Evolutionary conservation across 2,113 vertebrate species (phyloP).

Genomic region (Murina feae): DNA sequence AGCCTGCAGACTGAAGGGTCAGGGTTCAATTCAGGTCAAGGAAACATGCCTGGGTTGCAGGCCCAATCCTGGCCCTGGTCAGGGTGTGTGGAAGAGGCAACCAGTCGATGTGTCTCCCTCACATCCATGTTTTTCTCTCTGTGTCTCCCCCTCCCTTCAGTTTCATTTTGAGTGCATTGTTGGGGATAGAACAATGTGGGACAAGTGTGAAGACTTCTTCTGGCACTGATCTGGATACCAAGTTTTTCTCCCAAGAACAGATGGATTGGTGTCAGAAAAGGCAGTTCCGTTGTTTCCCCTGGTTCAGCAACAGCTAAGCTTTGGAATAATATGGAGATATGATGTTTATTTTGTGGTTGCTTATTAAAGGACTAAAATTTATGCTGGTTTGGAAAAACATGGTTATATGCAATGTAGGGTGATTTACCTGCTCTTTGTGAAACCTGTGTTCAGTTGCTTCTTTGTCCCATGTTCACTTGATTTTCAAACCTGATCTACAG

Average conservation of each 20-base stretch:
- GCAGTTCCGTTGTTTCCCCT: background rate
- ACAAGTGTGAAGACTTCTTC: background rate
- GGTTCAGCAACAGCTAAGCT: background rate
- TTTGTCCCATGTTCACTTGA: background rate
- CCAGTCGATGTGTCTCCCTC: too few relatives aligned
- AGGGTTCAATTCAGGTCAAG: too few relatives aligned
- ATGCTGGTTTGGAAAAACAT: background rate
- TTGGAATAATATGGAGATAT: background rate
- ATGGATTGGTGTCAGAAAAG: background rate
- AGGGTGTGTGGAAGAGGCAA: too few relatives aligned
- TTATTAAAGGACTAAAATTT: background rate
- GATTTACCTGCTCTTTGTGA: background rate
- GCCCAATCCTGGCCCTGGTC: too few relatives aligned
- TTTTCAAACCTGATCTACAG: background rate
- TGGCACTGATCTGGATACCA: rapidly evolving
- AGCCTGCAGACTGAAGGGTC: too few relatives aligned
- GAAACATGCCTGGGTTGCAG: too few relatives aligned
- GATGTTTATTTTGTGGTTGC: background rate
- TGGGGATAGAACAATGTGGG: background rate
- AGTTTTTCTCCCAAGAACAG: background rate
- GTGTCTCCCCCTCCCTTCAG: too few relatives aligned
- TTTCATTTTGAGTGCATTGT: background rate
- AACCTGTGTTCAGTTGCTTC: background rate
- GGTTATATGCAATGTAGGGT: background rate
- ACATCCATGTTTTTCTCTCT: too few relatives aligned